A percentile compares a stretch with the other conserved stretches of the same genome.
Conservation (phyloP, 2,113 vertebrate genomes). For the Nerophis ophidion region DNA sequence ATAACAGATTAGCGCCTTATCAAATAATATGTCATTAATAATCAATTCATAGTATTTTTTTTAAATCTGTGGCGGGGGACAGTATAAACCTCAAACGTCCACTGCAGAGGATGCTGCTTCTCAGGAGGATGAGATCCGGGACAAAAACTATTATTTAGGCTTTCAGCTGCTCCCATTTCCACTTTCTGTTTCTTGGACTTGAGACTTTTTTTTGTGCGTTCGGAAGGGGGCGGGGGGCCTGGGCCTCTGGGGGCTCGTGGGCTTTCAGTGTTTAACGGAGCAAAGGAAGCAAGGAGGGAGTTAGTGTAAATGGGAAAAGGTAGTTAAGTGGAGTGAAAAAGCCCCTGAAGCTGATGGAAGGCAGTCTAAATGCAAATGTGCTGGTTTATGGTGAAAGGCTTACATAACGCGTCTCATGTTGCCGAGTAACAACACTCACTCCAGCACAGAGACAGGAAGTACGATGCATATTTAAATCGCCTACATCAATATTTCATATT, state of each 20-base stretch:
- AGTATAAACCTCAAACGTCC: too few relatives aligned
- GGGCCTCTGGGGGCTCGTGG: constrained; percentile 2
- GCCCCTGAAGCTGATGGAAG: constrained; percentile 1
- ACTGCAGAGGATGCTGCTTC: too few relatives aligned
- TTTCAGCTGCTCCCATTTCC: background rate
- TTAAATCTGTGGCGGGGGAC: too few relatives aligned
- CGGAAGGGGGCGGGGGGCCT: background rate
- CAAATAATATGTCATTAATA: too few relatives aligned
- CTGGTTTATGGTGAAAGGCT: constrained; percentile 39
- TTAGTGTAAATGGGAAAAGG: constrained; percentile 55
- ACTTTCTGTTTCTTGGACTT: background rate
- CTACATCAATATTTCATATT: too few relatives aligned
- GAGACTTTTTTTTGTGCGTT: background rate
- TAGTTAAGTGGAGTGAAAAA: constrained; percentile 42
- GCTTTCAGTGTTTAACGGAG: constrained; percentile 55
- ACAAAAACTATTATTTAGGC: background rate
- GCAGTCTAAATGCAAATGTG: constrained; percentile 57
- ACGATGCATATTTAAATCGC: too few relatives aligned
- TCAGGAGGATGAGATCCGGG: too few relatives aligned
- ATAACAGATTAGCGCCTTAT: too few relatives aligned
- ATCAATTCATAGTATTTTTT: too few relatives aligned
- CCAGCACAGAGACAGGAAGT: too few relatives aligned
- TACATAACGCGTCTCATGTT: constrained; percentile 29
- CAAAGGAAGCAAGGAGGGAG: constrained; percentile 26
- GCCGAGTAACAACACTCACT: too few relatives aligned